Base-by-base conservation (phyloP, 2,113 vertebrate species). In the Thinocorus orbignyianus region DNA sequence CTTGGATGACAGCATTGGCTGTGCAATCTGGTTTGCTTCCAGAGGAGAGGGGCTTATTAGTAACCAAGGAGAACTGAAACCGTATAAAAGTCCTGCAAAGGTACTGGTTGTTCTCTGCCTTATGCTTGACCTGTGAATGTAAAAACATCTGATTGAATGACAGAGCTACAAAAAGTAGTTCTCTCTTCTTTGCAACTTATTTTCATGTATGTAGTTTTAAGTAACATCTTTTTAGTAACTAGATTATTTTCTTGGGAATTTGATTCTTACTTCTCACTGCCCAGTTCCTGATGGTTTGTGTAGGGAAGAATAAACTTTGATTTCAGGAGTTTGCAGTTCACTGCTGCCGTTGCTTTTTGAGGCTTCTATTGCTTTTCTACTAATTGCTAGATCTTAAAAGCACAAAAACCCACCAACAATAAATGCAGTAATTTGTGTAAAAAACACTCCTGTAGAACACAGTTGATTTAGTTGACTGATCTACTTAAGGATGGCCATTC, bases 1-100 rank as follows among this genome's bases (percentile, higher is more conserved):
- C 83, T 97, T 99, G 33, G 99, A 99, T 76, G 99, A 99, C 93
- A 99, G 99, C 93, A 99, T 99, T 52, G 99, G 99, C 30, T 99
- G 99, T 88, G 99, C 99, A 3, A 97, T 99, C 92, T 99, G 99
- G 99, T 99, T 99, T 94, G 99, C 99, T 41, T 98, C 99, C 11
- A 98, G 98, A 96, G 99, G 99, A 71, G 69, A 37, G 6, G 99
- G 99, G 23, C 73, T 97, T 49, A 19, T 98, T n/a, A 72, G 13
- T 17, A 97, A 97, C 17, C 96, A 95, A 39, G 73, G 88, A 51
- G 95, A 97, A 64, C 68, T 66, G 83, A 98, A 83, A 55, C 87
- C 82, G 2, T 99, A 99, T 92, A 97, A 72, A 30, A 99, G 99
- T 33, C 86, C 91, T 20, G 98, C 99, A 80, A 99, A 99, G 99